Base-by-base conservation (phyloP, 2,113 vertebrate genomes). In the Pseudorhombus dupliciocellatus region DNA sequence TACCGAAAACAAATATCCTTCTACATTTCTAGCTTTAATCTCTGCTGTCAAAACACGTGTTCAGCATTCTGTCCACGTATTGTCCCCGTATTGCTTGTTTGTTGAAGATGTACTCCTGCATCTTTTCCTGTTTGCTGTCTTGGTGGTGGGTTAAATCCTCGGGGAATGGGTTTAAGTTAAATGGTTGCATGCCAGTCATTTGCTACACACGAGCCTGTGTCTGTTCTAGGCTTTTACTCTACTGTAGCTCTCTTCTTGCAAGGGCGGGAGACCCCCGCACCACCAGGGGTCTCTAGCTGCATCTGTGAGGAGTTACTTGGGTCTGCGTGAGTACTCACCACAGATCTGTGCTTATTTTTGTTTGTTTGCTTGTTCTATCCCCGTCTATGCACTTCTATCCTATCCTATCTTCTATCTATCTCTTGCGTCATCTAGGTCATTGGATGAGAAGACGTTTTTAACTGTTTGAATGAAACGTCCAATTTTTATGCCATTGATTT, bases 161-260 rank as follows among this genome's bases (percentile, higher is more conserved):
- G 59, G 68, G 56, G 46, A 62, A 40, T 65, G 61, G 79, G 59
- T 24, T 34, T 4, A 61, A 70, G 79, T 77, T 2, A 73, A 81
- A 68, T 81, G 83, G 83, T 83, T 88, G 77, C 87, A 88, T 97
- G 96, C 95, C 94, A 95, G 95, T 96, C 94, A 94, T 94, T 96
- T 94, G 96, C 96, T 97, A 96, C 95, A 97, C 96, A 98, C 96
- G 93, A 96, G 96, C 95, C 96, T 97, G 96, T 98, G 96, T 98
- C 96, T 98, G 95, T 98, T 98, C 97, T 96, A 96, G 96, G 96
- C 96, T 94, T 96, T 95, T 81, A 84, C 76, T 83, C 86, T 96
- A 97, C 96, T 95, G 93, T 97, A 97, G 95, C 95, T 96, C 96
- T 95, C 95, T 94, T 91, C 93, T 96, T 95, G 85, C 89, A 89